Evolutionary conservation across 2,888 invertebrate genomes (phyloP).

Genomic region (Alitta virens): DNA sequence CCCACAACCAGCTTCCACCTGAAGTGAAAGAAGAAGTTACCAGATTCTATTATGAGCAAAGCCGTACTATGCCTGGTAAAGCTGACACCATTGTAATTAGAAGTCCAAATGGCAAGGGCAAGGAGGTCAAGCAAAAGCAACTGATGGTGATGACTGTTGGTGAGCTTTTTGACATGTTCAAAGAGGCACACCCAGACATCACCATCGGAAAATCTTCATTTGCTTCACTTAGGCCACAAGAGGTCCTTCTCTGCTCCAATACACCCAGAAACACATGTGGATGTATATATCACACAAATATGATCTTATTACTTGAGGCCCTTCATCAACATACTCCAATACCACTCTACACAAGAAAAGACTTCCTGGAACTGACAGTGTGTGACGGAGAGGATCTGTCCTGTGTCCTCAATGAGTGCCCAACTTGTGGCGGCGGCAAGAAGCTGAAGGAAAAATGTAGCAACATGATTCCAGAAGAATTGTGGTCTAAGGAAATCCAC

Average conservation of each 20-base stretch:
- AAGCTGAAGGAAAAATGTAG: background rate
- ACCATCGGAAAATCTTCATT: too few relatives aligned
- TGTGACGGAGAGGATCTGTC: background rate
- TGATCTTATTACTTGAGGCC: too few relatives aligned
- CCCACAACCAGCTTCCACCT: background rate
- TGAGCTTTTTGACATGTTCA: too few relatives aligned
- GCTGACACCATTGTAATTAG: background rate
- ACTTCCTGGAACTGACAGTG: background rate
- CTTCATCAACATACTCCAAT: too few relatives aligned
- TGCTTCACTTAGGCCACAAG: too few relatives aligned
- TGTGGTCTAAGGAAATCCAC: background rate
- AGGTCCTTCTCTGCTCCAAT: too few relatives aligned
- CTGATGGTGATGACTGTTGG: slow-evolving; percentile 13
- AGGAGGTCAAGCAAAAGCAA: slow-evolving; percentile 4
- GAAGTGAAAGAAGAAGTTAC: background rate
- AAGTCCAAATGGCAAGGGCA: background rate
- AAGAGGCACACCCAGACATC: too few relatives aligned
- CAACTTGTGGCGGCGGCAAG: background rate
- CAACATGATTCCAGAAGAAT: background rate
- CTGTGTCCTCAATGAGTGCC: background rate
- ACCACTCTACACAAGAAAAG: too few relatives aligned
- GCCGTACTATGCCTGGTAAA: background rate
- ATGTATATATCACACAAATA: too few relatives aligned
- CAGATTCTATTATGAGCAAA: background rate
- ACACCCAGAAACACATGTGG: too few relatives aligned